phyloP scores from a whole-genome alignment of 35 echinoderm and acorn worm genomes.

The Heliocidaris tuberculata region DNA sequence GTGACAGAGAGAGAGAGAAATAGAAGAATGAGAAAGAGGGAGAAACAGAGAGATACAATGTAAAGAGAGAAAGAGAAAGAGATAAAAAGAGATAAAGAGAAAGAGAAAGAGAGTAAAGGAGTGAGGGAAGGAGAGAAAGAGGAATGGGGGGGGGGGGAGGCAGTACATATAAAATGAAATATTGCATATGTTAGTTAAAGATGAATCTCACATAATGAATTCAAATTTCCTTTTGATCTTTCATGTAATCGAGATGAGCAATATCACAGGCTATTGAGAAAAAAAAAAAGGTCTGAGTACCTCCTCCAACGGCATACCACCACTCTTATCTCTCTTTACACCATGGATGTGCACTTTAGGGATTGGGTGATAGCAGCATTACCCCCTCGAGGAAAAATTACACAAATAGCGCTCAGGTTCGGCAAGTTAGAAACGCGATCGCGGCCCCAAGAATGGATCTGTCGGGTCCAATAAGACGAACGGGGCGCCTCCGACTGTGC shows the following conservation, averaged over 20 bases:
- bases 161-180: background rate
- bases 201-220: background rate
- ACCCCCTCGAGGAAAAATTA: conserved; percentile 1
- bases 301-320: background rate
- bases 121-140: background rate
- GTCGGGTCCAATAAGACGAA: conserved; percentile 30
- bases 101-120: background rate
- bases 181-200: background rate
- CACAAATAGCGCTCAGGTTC: background rate
- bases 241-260: no score
- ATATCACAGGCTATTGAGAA: background rate
- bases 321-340: background rate
- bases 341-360: background rate
- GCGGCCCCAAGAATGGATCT: conserved; percentile 29
- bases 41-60: background rate
- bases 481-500: background rate
- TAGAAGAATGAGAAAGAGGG: background rate
- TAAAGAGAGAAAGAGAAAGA: background rate
- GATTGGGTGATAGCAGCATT: background rate
- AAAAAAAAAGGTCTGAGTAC: background rate
- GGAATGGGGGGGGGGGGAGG: background rate
- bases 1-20: background rate
- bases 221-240: background rate
- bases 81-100: background rate
- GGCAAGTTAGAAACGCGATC: background rate